Evolutionary conservation across 2,797 vertebrate species (phyloP), one percentile per base, ranked within the genome.

Genomic region (Urocyon cinereoargenteus): DNA sequence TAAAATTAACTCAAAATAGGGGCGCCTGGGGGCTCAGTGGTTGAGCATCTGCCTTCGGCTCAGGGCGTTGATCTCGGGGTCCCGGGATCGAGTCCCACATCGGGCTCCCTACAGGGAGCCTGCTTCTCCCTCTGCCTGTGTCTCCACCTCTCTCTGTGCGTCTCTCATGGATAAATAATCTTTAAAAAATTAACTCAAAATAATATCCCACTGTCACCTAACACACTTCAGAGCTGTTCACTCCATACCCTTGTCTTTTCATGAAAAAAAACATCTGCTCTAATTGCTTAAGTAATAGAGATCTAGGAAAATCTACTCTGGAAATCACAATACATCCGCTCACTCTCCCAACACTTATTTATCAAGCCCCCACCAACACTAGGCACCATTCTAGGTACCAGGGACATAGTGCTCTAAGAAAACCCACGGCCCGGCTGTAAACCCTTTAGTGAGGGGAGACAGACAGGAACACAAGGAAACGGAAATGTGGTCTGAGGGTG

Each of bases 1-100:
- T 94, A 84, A 84, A 79, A 96, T 64, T 79, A 85, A 88, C 40
- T 90, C 36, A 61, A 87, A 88, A 40, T n/a, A 88, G 40, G 40
- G 40, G 1, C 6, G 40, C 40, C 40, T 40, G 6, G 40, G 40
- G 40, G 40, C 40, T 40, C 40, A 40, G 40, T 40, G 6, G 40
- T 40, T 40, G 40, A 40, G 40, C 40, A 45, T 8, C 40, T 45
- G 40, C 40, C 40, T 45, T 45, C 1, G 40, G 40, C 40, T 45
- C 40, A 45, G 40, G 40, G 40, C 40, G 6, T 8, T 45, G 40
- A 45, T 45, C 40, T 8, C 7, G 40, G 40, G 7, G 40, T 45
- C 7, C 6, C 7, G 1, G 40, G 40, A 45, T 45, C 6, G 7
- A 45, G 40, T 45, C 40, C 40, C 40, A 45, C 40, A 45, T 7